Evolutionary conservation across 2,797 vertebrate species (phyloP).

Genomic region (Onychomys leucogaster): DNA sequence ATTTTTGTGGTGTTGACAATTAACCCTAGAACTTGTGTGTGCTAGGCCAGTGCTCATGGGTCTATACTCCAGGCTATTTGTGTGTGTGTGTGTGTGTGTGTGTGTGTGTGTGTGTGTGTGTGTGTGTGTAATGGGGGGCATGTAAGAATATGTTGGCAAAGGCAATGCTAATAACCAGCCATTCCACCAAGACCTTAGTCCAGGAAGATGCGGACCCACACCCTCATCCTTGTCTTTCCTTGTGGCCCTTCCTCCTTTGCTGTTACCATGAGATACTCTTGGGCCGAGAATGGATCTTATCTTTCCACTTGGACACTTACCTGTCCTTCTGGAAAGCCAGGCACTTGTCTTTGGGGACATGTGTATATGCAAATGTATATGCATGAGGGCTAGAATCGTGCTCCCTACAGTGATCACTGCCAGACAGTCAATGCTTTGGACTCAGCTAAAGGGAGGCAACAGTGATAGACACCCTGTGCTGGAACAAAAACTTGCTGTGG

Average conservation of each 20-base stretch:
- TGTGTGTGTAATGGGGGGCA: background rate
- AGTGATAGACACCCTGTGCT: slow-evolving; percentile 27
- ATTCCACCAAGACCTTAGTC: background rate
- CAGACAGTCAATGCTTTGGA: background rate
- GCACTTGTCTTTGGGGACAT: background rate
- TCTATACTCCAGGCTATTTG: background rate
- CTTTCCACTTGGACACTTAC: background rate
- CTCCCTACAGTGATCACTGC: background rate
- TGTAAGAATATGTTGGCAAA: background rate
- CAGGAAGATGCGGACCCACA: background rate
- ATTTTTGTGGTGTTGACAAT: background rate
- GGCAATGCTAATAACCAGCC: background rate
- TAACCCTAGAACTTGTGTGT: background rate
- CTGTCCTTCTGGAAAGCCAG: background rate
- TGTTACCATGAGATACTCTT: accelerated
- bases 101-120: background rate
- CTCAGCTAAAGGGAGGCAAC: slow-evolving; percentile 14
- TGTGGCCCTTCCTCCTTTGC: background rate
- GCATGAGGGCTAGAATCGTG: background rate
- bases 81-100: background rate
- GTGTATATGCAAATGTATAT: accelerated
- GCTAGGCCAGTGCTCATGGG: background rate
- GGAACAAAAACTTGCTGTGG: background rate
- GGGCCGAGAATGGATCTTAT: background rate
- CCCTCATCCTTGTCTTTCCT: too few relatives aligned